A percentile compares a stretch with the other conserved stretches of the same genome.
phyloP scores from a whole-genome alignment of 2,888 invertebrate genomes.

The Patella ulyssiponensis region DNA sequence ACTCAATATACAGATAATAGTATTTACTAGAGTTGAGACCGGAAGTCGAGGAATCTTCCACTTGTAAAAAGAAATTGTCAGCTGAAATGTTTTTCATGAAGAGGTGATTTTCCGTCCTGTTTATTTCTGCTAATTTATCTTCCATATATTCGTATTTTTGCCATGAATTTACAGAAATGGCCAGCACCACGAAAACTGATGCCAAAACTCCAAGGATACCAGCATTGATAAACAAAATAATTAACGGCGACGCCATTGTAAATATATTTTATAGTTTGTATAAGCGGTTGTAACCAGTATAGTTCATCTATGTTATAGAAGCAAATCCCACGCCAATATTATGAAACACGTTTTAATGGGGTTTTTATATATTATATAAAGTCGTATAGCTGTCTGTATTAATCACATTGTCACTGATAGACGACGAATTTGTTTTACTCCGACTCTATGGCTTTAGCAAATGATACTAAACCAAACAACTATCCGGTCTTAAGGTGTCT shows the following conservation, averaged over 20 bases:
- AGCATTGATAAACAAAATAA: conserved; percentile 47
- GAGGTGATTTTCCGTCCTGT: conserved; percentile 28
- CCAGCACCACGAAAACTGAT: conserved; percentile 46
- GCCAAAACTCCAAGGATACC: conserved; percentile 42
- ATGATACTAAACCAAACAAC: no score
- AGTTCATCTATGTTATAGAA: no score
- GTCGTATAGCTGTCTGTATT: no score
- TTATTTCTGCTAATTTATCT: conserved; percentile 20
- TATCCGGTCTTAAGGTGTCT: no score
- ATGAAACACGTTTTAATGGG: no score
- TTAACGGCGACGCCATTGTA: conserved; percentile 46
- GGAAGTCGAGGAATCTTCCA: conserved; percentile 30
- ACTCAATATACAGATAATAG: conserved; percentile 40
- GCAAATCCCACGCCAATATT: no score
- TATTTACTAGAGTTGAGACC: conserved; percentile 20
- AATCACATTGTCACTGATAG: no score
- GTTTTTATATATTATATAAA: no score
- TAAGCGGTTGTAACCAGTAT: no score
- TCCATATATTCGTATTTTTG: conserved; percentile 32
- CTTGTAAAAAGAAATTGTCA: conserved; percentile 33
- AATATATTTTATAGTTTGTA: neutral
- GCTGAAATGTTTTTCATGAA: conserved; percentile 34
- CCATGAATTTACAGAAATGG: conserved; percentile 40
- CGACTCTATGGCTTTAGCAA: no score
- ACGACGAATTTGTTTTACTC: no score